Conservation (phyloP, 2,113 vertebrate species). For the Aviceda subcristata region DNA sequence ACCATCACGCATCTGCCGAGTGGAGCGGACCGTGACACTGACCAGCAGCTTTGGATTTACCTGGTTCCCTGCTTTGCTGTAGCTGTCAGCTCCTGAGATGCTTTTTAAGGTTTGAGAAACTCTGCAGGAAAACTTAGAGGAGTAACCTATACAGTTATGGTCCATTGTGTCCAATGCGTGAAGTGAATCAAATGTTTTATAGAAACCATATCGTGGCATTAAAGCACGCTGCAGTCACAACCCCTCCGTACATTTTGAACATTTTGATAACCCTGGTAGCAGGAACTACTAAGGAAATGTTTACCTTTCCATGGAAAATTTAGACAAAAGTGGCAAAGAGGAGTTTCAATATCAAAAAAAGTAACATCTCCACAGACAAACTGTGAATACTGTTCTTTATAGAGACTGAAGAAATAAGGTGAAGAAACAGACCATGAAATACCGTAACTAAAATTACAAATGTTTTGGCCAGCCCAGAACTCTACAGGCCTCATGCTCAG, state of each 20-base stretch:
- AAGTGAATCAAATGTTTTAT: not conserved
- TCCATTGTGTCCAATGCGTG: not conserved
- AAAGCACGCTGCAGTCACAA: rapidly evolving
- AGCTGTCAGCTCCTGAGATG: not conserved
- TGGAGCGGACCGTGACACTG: too few relatives aligned
- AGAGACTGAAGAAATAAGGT: not conserved
- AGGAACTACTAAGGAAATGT: not conserved
- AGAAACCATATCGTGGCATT: too few relatives aligned
- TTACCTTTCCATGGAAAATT: not conserved
- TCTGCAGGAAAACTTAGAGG: not conserved
- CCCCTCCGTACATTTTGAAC: not conserved
- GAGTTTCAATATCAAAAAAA: not conserved
- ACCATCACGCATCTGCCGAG: too few relatives aligned
- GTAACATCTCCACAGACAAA: not conserved
- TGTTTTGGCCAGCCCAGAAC: not conserved
- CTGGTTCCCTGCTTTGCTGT: not conserved
- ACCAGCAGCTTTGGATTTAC: not conserved
- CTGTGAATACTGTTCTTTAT: not conserved
- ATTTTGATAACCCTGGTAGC: not conserved
- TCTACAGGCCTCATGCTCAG: not conserved
- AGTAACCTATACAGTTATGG: not conserved
- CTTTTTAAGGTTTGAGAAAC: not conserved
- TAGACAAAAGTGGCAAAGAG: not conserved
- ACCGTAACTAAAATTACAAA: not conserved
- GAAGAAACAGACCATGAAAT: not conserved